Conservation (phyloP, 2,888 invertebrate species). For the Eristalinus sepulchralis region DNA sequence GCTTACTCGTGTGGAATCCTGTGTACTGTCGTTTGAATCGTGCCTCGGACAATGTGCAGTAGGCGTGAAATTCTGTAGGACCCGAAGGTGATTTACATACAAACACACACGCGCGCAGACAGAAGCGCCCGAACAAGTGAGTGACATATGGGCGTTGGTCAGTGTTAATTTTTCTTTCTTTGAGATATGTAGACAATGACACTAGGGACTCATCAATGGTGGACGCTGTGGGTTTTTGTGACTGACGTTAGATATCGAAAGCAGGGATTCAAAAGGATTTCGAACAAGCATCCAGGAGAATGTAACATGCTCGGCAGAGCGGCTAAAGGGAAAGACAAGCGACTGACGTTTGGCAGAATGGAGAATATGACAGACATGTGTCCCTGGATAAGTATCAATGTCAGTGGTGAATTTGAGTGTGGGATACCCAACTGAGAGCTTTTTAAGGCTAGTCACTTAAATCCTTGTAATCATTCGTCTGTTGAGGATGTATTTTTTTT, state of each 20-base stretch:
- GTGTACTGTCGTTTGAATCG: constrained; percentile 20
- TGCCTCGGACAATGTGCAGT: constrained; percentile 15
- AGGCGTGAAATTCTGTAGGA: constrained; percentile 11
- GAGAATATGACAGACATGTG: too few relatives aligned
- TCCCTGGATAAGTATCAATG: neutral
- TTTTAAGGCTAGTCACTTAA: too few relatives aligned
- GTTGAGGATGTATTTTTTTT: too few relatives aligned
- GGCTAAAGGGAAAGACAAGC: neutral
- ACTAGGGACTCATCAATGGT: neutral
- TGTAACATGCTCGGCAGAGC: neutral
- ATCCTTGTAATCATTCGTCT: too few relatives aligned
- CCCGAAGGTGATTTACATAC: neutral
- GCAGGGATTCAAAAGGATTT: neutral
- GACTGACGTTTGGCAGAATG: neutral
- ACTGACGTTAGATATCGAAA: neutral
- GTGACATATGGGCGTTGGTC: neutral
- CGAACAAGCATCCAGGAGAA: neutral
- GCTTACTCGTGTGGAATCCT: constrained; percentile 29
- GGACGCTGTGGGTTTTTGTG: neutral
- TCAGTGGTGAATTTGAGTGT: neutral
- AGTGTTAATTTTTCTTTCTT: constrained; percentile 3
- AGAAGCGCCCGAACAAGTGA: neutral
- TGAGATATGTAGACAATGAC: neutral
- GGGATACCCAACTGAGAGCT: too few relatives aligned
- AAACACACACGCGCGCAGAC: neutral